These are phyloP conservation scores for Seladonia tumulorum DNA, from an alignment of 2,888 invertebrate genomes.

Conservation along the genomic window DNA sequence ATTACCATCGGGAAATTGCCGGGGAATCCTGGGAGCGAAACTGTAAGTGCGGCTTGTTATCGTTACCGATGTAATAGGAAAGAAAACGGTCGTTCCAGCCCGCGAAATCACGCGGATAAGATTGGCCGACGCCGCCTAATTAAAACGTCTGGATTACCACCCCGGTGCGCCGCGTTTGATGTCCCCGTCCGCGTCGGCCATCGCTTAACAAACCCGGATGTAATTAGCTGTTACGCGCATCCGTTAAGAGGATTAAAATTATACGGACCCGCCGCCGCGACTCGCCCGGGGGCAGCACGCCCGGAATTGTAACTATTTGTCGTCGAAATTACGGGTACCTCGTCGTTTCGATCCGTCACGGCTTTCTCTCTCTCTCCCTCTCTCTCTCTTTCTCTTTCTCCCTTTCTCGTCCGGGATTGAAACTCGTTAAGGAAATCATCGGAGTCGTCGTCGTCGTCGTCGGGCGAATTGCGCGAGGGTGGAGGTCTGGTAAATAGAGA, in stretches of 20 bases:
- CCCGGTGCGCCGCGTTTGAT: conserved; percentile 46
- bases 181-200: conserved; percentile 27
- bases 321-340: conserved; percentile 25
- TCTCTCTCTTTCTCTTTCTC: background rate
- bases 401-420: background rate
- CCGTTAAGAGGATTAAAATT: conserved; percentile 59
- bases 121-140: conserved; percentile 54
- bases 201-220: conserved; percentile 19
- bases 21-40: conserved; percentile 45
- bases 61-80: conserved; percentile 62
- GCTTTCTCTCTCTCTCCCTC: background rate
- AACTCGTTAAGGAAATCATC: conserved; percentile 42
- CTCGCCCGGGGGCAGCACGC: conserved; percentile 12
- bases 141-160: conserved; percentile 62
- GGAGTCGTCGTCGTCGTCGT: background rate
- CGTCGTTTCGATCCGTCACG: background rate
- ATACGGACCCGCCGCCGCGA: conserved; percentile 33
- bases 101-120: conserved; percentile 62
- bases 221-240: conserved; percentile 52
- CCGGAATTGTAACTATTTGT: conserved; percentile 42
- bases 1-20: conserved; percentile 64
- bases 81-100: conserved; percentile 33
- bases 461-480: background rate
- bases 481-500: conserved; percentile 1
- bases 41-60: conserved; percentile 57